A percentile compares a stretch with the other conserved stretches of the same genome.
phyloP scores from a whole-genome alignment of 2,797 vertebrate genomes.

The Neostethus bicornis region DNA sequence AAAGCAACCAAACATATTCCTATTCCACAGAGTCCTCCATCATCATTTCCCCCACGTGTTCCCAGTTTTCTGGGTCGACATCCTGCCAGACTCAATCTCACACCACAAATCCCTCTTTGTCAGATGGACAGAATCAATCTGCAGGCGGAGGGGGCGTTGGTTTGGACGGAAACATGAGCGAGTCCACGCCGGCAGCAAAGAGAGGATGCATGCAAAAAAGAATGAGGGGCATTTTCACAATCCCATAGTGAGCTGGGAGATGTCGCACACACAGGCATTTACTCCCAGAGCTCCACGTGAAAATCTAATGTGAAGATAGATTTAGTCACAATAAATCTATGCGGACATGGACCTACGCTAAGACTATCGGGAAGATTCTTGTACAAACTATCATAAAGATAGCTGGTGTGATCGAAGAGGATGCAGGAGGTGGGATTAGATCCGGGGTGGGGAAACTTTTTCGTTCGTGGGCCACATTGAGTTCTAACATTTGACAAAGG shows the following conservation, averaged over 20 bases:
- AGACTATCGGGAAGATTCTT: no score
- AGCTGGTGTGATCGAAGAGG: no score
- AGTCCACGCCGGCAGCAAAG: constrained; percentile 9
- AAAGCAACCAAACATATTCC: not conserved
- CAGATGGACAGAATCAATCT: constrained; percentile 28
- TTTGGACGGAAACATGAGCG: constrained; percentile 1
- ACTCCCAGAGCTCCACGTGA: no score
- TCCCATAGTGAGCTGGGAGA: not conserved
- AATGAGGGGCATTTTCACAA: not conserved
- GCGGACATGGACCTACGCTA: no score
- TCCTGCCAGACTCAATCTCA: constrained; percentile 69
- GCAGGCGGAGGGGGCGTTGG: constrained; percentile 25
- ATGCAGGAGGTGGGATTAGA: no score
- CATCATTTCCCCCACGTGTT: constrained; percentile 21
- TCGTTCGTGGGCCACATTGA: no score
- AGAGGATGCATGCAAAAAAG: not conserved
- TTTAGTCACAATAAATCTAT: no score
- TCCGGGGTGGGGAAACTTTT: no score
- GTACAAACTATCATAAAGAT: no score
- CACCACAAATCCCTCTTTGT: constrained; percentile 28
- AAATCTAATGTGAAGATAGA: not conserved
- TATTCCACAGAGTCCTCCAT: not conserved
- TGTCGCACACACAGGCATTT: not conserved
- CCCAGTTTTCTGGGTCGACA: constrained; percentile 24
- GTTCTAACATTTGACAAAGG: no score